These are phyloP conservation scores for Cotesia glomerata DNA, from an alignment of 1,140 invertebrate genomes.

Conservation along the genomic window DNA sequence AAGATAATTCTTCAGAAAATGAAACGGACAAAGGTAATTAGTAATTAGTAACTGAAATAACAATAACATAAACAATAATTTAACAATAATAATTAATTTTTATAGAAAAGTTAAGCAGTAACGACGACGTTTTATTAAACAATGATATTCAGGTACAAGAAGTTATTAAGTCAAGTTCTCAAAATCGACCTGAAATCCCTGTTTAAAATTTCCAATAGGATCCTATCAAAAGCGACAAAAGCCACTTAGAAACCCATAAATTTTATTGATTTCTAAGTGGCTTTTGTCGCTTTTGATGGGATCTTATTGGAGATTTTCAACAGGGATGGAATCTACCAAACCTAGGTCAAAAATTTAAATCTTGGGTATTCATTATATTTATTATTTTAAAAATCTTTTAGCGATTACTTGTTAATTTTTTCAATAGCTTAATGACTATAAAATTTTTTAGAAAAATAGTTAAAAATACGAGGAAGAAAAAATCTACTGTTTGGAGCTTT, in stretches of 20 bases:
- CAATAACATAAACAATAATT: background rate
- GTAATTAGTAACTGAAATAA: background rate
- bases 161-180: background rate
- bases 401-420: background rate
- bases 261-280: too few relatives aligned
- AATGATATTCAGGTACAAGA: background rate
- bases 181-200: background rate
- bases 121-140: background rate
- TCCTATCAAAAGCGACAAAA: too few relatives aligned
- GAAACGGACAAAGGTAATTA: background rate
- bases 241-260: too few relatives aligned
- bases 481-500: conserved; percentile 28
- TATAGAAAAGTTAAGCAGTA: background rate
- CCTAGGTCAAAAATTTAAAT: conserved; percentile 1
- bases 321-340: background rate
- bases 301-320: too few relatives aligned
- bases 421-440: background rate
- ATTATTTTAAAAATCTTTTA: background rate
- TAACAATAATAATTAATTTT: background rate
- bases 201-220: too few relatives aligned
- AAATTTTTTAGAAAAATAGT: conserved; percentile 8
- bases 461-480: conserved; percentile 14
- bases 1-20: background rate
- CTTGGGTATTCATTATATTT: background rate
- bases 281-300: too few relatives aligned